Conservation (phyloP, 2,888 invertebrate genomes). For the Hypomecis atomaria region DNA sequence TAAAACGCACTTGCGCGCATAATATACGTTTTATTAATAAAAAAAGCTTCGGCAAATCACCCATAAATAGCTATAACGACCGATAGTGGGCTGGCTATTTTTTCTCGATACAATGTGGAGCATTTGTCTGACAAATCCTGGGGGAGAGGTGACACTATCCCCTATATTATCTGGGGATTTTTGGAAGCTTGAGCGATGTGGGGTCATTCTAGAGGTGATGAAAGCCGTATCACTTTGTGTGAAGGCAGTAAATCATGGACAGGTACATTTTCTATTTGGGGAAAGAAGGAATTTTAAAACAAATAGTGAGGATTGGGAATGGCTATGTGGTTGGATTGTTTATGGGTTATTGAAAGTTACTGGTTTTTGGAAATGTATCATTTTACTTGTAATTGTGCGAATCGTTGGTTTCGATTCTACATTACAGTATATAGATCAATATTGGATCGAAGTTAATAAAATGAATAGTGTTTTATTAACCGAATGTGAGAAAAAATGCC, state of each 20-base stretch:
- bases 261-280: conserved; percentile 69
- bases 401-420: too few relatives aligned
- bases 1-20: conserved; percentile 84
- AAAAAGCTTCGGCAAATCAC: conserved; percentile 79
- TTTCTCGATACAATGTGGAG: conserved; percentile 77
- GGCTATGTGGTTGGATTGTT: conserved; percentile 49
- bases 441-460: too few relatives aligned
- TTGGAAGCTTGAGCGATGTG: conserved; percentile 75
- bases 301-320: conserved; percentile 60
- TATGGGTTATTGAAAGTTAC: conserved; percentile 47
- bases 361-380: conserved; percentile 14
- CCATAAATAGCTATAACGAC: conserved; percentile 83
- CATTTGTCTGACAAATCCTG: conserved; percentile 85
- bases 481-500: too few relatives aligned
- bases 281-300: conserved; percentile 56
- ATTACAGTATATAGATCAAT: too few relatives aligned
- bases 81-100: conserved; percentile 79
- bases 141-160: conserved; percentile 76
- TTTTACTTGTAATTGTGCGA: not conserved
- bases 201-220: conserved; percentile 83
- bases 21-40: conserved; percentile 85
- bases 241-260: conserved; percentile 78
- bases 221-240: conserved; percentile 76
- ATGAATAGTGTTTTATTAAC: too few relatives aligned
- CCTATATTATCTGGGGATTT: conserved; percentile 72